Conservation (phyloP, 2,113 vertebrate species). For the Myotis lucifugus region DNA sequence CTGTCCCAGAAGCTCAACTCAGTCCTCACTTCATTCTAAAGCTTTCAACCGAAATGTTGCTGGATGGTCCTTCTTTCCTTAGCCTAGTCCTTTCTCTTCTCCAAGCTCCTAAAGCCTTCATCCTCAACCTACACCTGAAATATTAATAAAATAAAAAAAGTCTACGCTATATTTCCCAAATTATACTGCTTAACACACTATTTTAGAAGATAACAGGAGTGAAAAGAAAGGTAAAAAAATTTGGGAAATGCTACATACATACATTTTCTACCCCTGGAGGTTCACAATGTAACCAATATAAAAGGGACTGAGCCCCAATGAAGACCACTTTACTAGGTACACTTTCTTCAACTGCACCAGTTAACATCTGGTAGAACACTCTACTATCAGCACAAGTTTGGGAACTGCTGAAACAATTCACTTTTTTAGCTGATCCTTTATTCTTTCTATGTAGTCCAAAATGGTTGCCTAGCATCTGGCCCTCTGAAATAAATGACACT, state of each 20-base stretch:
- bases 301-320: not conserved
- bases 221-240: not conserved
- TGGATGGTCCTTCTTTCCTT: not conserved
- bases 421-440: not conserved
- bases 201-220: not conserved
- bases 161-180: not conserved
- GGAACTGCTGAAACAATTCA: not conserved
- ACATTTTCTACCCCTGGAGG: not conserved
- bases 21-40: not conserved
- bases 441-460: not conserved
- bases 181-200: not conserved
- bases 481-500: constrained; percentile 22
- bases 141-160: no score
- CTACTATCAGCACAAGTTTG: not conserved
- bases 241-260: not conserved
- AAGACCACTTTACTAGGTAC: not conserved
- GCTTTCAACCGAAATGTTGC: not conserved
- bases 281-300: not conserved
- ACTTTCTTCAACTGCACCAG: not conserved
- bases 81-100: not conserved
- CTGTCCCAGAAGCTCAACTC: not conserved
- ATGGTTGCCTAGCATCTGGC: not conserved
- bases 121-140: not conserved
- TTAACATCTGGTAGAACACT: not conserved
- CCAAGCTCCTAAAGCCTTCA: not conserved